Percentiles rank a stretch among this genome's conserved stretches.
Evolutionary conservation across 2,797 vertebrate species (phyloP).

Genomic region (Onychomys torridus): DNA sequence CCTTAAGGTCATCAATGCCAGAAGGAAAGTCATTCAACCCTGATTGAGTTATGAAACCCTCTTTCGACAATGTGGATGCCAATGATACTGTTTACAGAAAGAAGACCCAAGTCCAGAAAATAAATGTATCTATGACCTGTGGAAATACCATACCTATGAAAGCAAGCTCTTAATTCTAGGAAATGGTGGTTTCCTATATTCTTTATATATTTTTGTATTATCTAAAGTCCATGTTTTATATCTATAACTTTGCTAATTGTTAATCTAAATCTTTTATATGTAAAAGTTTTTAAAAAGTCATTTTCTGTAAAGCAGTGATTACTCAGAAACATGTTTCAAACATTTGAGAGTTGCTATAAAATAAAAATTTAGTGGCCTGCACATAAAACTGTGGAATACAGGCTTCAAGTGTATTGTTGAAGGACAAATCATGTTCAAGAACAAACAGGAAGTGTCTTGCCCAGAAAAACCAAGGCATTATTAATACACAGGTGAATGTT

Average conservation of each 20-base stretch:
- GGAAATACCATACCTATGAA: not conserved
- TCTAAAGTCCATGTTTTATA: not conserved
- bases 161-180: not conserved
- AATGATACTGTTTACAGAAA: not conserved
- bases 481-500: not conserved
- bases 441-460: no score
- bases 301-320: not conserved
- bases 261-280: not conserved
- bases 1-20: not conserved
- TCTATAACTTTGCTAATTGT: not conserved
- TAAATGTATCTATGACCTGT: not conserved
- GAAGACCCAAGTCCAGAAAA: not conserved
- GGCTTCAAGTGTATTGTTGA: not conserved
- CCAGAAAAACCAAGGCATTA: not conserved
- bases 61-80: not conserved
- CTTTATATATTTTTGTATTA: not conserved
- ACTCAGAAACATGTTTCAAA: not conserved
- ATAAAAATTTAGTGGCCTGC: no score
- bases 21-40: not conserved
- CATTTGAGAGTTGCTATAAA: not conserved
- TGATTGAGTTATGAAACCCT: not conserved
- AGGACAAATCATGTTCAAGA: not conserved
- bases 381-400: not conserved
- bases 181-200: not conserved
- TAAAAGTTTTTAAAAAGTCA: not conserved